These are phyloP conservation scores for Mus caroli DNA, from an alignment of 2,797 vertebrate species.

Conservation along the genomic window DNA sequence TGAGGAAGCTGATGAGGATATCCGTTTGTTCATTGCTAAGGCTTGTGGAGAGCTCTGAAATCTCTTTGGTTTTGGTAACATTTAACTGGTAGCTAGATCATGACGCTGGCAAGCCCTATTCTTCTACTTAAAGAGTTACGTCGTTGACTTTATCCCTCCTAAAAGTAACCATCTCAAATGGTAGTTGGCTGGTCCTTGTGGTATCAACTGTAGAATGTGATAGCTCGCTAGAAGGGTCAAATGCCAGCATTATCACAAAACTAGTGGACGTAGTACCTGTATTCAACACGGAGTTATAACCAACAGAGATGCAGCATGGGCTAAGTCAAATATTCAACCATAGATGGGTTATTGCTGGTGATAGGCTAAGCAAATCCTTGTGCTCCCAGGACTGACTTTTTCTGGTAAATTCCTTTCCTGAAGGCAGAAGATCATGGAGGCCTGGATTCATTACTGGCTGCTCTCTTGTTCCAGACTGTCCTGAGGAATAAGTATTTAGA, in stretches of 20 bases:
- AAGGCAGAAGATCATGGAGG: not conserved
- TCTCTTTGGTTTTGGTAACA: not conserved
- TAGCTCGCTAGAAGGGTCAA: slow-evolving; percentile 3
- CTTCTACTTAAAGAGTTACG: not conserved
- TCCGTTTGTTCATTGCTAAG: not conserved
- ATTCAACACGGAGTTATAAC: not conserved
- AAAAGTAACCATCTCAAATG: not conserved
- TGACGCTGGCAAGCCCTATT: not conserved
- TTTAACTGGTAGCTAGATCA: not conserved
- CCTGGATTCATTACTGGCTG: not conserved
- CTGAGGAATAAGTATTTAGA: not conserved
- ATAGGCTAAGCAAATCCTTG: not conserved
- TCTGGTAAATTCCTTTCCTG: not conserved
- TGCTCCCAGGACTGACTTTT: not conserved
- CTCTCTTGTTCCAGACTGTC: not conserved
- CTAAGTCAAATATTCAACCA: not conserved
- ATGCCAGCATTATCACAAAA: slow-evolving; percentile 20
- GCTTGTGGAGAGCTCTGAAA: not conserved
- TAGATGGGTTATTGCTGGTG: not conserved
- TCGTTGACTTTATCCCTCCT: not conserved
- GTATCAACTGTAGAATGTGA: not conserved
- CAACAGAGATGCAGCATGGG: not conserved
- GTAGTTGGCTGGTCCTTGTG: not conserved
- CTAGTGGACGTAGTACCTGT: not conserved
- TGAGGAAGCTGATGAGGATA: not conserved